Evolutionary conservation across 1,140 invertebrate genomes (phyloP).

Genomic region (Drosophila chauvacae): DNA sequence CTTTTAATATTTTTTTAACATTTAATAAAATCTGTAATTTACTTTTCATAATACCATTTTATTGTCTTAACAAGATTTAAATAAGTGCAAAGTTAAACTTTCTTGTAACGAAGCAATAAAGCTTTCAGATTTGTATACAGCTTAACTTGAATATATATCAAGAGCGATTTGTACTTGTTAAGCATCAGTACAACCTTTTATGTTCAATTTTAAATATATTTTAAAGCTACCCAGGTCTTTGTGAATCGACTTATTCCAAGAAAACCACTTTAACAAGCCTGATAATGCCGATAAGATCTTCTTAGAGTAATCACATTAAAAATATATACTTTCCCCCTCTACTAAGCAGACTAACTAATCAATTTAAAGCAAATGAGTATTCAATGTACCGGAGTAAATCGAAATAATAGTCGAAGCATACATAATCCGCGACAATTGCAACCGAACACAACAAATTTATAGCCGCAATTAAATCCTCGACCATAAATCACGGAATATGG

Average conservation of each 20-base stretch:
- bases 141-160: background rate
- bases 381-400: constrained; percentile 22
- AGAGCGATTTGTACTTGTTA: no score
- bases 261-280: background rate
- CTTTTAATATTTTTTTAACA: background rate
- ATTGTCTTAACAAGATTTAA: background rate
- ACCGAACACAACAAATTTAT: constrained; percentile 65
- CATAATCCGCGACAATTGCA: constrained; percentile 66
- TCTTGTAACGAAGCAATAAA: no score
- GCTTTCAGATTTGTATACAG: background rate
- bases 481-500: constrained; percentile 66
- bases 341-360: constrained; percentile 9
- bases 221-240: no score
- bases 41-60: background rate
- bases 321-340: background rate
- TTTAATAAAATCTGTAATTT: background rate
- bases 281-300: background rate
- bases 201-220: no score
- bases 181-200: no score
- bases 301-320: background rate
- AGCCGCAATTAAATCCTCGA: constrained; percentile 57
- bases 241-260: background rate
- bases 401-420: constrained; percentile 43
- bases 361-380: constrained; percentile 26
- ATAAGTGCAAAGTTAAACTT: background rate